Evolutionary conservation across 2,797 vertebrate species (phyloP).

Genomic region (Gallinago nigripennis): DNA sequence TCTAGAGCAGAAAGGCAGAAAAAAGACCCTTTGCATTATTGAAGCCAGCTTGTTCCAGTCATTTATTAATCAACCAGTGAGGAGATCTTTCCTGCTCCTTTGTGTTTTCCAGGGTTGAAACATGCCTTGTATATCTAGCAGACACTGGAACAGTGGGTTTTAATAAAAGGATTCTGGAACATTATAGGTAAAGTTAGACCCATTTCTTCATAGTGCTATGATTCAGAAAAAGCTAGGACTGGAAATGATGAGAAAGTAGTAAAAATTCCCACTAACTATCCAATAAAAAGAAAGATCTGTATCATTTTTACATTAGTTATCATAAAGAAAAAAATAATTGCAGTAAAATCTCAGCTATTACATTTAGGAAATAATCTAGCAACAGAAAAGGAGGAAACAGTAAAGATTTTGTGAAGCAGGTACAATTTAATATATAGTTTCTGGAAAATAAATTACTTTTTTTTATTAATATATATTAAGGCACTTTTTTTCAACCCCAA

Average conservation of each 20-base stretch:
- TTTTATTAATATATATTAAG: neutral
- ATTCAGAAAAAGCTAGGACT: neutral
- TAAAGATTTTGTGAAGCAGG: neutral
- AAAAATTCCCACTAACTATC: neutral
- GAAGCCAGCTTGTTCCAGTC: neutral
- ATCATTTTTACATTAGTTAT: constrained; percentile 8
- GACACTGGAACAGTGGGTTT: neutral
- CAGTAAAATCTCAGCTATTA: neutral
- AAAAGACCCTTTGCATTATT: neutral
- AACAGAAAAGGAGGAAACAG: neutral
- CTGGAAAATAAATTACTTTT: constrained; percentile 31
- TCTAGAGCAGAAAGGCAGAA: neutral
- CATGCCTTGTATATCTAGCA: neutral
- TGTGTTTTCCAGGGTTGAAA: neutral
- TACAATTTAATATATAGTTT: neutral
- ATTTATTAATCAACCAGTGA: neutral
- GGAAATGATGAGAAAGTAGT: neutral
- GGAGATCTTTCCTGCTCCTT: neutral
- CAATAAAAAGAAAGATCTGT: neutral
- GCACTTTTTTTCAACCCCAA: neutral
- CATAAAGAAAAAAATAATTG: constrained; percentile 2
- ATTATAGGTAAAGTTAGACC: neutral
- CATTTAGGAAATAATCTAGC: neutral
- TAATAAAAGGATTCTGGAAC: neutral
- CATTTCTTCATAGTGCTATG: neutral